Percentiles rank a stretch among this genome's conserved stretches.
Conservation (phyloP, 1,140 invertebrate genomes). For the Papilio aristodemus region DNA sequence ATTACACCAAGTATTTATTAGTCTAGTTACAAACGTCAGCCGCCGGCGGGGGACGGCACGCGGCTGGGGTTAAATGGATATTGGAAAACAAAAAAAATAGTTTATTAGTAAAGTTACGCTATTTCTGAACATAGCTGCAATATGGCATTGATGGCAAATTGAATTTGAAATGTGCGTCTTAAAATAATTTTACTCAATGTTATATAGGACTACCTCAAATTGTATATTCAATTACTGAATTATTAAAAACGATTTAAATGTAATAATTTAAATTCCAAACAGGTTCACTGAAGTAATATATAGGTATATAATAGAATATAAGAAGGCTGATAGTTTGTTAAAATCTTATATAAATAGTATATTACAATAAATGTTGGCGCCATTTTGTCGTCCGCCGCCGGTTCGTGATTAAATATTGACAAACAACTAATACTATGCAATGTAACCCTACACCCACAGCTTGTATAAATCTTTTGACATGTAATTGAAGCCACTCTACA, state of each 20-base stretch:
- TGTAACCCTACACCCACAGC: conserved; percentile 68
- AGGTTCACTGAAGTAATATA: no score
- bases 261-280: no score
- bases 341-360: no score
- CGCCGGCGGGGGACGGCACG: neutral
- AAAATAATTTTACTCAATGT: no score
- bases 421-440: conserved; percentile 52
- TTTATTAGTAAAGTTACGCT: neutral
- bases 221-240: no score
- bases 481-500: conserved; percentile 63
- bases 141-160: neutral
- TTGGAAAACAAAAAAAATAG: no score
- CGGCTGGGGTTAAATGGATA: no score
- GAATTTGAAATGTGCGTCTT: neutral
- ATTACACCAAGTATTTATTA: conserved; percentile 37
- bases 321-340: no score
- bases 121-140: no score
- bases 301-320: no score
- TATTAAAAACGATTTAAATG: no score
- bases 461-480: conserved; percentile 69
- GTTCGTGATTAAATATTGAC: conserved; percentile 42
- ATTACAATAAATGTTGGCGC: neutral
- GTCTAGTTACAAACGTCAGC: conserved; percentile 44
- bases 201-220: no score
- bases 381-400: conserved; percentile 28